Evolutionary conservation across 2,797 vertebrate genomes (phyloP), one percentile per base, ranked within the genome.

Genomic region (Okamejei kenojei): DNA sequence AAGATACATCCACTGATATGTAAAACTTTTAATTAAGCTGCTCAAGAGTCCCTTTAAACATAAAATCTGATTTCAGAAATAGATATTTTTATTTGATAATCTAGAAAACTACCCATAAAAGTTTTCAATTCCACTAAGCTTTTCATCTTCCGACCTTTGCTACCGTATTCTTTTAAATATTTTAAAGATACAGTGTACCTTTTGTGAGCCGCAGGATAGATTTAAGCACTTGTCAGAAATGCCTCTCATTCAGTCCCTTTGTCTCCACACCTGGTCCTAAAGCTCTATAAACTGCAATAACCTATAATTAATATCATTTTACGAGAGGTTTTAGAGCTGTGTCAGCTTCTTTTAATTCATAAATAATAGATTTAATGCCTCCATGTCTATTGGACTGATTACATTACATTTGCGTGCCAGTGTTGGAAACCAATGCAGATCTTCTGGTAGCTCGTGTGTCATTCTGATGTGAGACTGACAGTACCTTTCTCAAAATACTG

Each of bases 301-400:
- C 71, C 71, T 92, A 74, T 92, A 92, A 92, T 92, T 92, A 92
- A 74, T 76, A 92, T 76, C 38, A 92, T n/a, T 92, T 92, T 92
- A 92, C 15, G 38, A 58, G 71, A 54, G 26, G 76, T 19, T 92
- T 74, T 92, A 73, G 71, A n/a, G 71, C 90, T 54, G 26, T 29
- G 23, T 92, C 90, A 92, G 38, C 35, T 76, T 92, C 71, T 71
- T 92, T 92, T 92, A 74, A 92, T 92, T 92, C 71, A 92, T 76
- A 92, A 92, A 74, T 76, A 92, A 92, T 92, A n/a, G 23, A 92
- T 76, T 92, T 76, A 92, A 74, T 92, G 38, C 15, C 38, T 74
- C 68, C 35, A 74, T 54, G 38, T 54, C 90, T 74, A 29, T 76
- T n/a, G 68, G 90, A 74, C 90, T 92, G 71, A 92, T 92, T 76